Percentiles rank a stretch among this genome's conserved stretches.
These are phyloP conservation scores for Cataglyphis altisquamis DNA, from an alignment of 2,888 invertebrate genomes.

Conservation along the genomic window DNA sequence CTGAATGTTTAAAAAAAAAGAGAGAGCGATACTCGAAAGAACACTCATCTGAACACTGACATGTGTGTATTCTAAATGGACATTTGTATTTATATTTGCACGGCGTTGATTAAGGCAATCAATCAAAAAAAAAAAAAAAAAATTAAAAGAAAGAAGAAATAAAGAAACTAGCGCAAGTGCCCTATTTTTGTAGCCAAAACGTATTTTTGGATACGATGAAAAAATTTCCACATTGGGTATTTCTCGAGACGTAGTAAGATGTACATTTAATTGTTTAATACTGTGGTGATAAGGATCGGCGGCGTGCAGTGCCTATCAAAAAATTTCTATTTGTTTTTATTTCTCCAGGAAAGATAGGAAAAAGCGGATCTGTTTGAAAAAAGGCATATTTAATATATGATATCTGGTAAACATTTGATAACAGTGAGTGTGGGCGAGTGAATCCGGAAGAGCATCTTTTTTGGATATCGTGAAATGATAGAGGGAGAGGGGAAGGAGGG, in stretches of 20 bases:
- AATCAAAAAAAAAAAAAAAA: constrained; percentile 59
- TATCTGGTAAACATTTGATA: background rate
- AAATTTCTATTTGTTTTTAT: constrained; percentile 46
- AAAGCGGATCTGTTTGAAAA: background rate
- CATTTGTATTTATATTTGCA: constrained; percentile 54
- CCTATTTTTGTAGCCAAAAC: constrained; percentile 71
- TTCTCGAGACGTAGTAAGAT: constrained; percentile 42
- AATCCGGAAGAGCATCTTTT: background rate
- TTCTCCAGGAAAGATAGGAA: background rate
- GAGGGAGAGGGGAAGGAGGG: background rate
- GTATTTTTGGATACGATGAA: constrained; percentile 70
- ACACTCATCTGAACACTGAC: constrained; percentile 45
- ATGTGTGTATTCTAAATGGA: constrained; percentile 49
- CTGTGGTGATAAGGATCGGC: constrained; percentile 46
- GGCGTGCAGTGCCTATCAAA: constrained; percentile 50
- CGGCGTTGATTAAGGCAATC: constrained; percentile 63
- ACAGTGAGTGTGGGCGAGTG: background rate
- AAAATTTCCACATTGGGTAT: constrained; percentile 55
- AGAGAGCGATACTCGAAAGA: background rate
- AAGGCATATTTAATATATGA: background rate
- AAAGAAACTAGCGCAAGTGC: constrained; percentile 35
- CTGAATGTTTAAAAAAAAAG: background rate
- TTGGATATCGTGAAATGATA: background rate
- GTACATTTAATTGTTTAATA: constrained; percentile 66
- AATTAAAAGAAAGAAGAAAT: background rate